phyloP scores from a whole-genome alignment of 2,888 invertebrate genomes.

The Clunio marinus region DNA sequence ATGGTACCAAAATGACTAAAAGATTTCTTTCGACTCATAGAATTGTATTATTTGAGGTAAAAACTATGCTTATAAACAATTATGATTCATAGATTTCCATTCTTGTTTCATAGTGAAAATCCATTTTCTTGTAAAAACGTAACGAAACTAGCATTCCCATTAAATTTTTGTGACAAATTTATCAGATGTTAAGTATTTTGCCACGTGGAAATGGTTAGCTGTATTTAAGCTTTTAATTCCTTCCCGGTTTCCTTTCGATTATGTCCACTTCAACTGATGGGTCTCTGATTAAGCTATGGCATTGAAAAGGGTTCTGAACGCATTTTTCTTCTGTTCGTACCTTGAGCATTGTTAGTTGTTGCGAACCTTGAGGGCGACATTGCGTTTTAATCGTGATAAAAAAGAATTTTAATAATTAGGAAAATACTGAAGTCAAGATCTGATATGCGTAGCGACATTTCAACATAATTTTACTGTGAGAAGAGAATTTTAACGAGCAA shows the following conservation, averaged over 20 bases:
- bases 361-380: not conserved
- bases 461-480: no score
- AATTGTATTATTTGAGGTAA: no score
- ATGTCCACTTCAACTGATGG: not conserved
- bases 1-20: no score
- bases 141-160: not conserved
- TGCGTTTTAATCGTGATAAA: not conserved
- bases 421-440: no score
- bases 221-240: not conserved
- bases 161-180: slow-evolving; percentile 27
- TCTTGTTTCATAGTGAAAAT: no score
- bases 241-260: not conserved
- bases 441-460: no score
- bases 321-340: not conserved
- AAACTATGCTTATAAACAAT: no score
- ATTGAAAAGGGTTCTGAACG: not conserved
- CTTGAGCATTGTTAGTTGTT: not conserved
- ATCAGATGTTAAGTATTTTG: slow-evolving; percentile 18
- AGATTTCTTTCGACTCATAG: no score
- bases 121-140: no score
- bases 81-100: no score
- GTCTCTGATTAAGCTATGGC: not conserved
- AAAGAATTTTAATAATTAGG: not conserved
- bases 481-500: no score
- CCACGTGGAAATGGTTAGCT: not conserved